These are phyloP conservation scores for Lagopus leucura DNA, from an alignment of 2,113 vertebrate genomes.

Conservation along the genomic window DNA sequence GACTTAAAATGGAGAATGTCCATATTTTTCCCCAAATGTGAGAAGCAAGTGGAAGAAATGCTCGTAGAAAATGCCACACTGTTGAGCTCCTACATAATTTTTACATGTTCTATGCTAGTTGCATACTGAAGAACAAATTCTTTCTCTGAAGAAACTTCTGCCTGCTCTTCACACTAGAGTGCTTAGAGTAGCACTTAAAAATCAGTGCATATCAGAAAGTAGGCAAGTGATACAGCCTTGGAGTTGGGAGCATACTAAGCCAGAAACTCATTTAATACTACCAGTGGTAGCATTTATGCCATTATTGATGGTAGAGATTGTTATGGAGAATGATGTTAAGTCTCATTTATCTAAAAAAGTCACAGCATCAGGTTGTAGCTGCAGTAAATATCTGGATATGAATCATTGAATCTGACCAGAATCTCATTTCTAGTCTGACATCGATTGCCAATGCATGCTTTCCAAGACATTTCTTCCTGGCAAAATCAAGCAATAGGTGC, in stretches of 20 bases:
- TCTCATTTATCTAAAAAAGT: background rate
- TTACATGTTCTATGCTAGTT: background rate
- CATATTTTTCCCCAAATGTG: background rate
- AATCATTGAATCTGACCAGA: background rate
- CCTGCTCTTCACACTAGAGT: background rate
- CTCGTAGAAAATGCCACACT: background rate
- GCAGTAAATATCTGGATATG: background rate
- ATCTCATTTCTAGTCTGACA: constrained; percentile 2
- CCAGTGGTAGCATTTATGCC: background rate
- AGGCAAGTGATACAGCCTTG: background rate
- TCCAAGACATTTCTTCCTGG: background rate
- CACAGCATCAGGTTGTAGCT: background rate
- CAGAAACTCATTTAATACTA: background rate
- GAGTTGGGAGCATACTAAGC: background rate
- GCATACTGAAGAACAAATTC: background rate
- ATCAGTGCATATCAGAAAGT: background rate
- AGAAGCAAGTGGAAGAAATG: background rate
- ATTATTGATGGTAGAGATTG: background rate
- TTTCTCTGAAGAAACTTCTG: background rate
- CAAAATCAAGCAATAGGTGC: background rate
- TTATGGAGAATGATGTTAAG: background rate
- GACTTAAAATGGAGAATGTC: background rate
- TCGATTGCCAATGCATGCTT: background rate
- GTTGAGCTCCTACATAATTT: background rate
- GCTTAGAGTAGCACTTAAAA: background rate